Conservation (phyloP, 2,888 invertebrate genomes). For the Linnaemya vulpina region DNA sequence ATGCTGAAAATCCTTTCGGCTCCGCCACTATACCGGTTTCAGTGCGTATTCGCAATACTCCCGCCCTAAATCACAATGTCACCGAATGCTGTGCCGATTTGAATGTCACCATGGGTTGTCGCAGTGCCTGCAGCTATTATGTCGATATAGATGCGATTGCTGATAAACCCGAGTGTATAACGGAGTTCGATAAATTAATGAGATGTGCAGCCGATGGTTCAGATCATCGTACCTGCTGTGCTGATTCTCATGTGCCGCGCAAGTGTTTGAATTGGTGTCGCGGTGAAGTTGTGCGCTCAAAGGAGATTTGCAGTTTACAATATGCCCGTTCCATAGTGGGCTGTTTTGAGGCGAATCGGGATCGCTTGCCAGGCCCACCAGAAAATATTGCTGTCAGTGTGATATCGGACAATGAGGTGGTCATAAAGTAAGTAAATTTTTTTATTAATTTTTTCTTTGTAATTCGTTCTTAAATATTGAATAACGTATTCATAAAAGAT, state of each 20-base stretch:
- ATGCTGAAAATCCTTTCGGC: constrained; percentile 93
- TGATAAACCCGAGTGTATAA: constrained; percentile 91
- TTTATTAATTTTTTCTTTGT: too few species aligned
- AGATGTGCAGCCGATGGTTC: constrained; percentile 92
- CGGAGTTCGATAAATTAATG: constrained; percentile 93
- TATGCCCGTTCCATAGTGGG: constrained; percentile 90
- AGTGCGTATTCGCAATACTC: constrained; percentile 87
- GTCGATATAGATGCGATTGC: constrained; percentile 92
- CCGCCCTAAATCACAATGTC: constrained; percentile 87
- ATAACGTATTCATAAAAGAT: too few species aligned
- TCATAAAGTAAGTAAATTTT: constrained; percentile 82
- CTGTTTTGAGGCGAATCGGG: constrained; percentile 91
- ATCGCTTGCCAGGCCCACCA: constrained; percentile 92
- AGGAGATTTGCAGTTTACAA: constrained; percentile 87
- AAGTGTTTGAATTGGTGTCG: constrained; percentile 93
- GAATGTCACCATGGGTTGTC: constrained; percentile 90
- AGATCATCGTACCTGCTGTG: constrained; percentile 93
- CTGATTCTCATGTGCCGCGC: constrained; percentile 90
- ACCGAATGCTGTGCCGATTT: constrained; percentile 91
- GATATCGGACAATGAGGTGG: constrained; percentile 85
- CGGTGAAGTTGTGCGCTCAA: constrained; percentile 87
- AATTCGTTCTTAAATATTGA: too few species aligned
- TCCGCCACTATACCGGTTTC: constrained; percentile 89
- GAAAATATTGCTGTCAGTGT: constrained; percentile 86
- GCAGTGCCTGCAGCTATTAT: constrained; percentile 93